Evolutionary conservation across 2,113 vertebrate genomes (phyloP).

Genomic region (Eublepharis macularius): DNA sequence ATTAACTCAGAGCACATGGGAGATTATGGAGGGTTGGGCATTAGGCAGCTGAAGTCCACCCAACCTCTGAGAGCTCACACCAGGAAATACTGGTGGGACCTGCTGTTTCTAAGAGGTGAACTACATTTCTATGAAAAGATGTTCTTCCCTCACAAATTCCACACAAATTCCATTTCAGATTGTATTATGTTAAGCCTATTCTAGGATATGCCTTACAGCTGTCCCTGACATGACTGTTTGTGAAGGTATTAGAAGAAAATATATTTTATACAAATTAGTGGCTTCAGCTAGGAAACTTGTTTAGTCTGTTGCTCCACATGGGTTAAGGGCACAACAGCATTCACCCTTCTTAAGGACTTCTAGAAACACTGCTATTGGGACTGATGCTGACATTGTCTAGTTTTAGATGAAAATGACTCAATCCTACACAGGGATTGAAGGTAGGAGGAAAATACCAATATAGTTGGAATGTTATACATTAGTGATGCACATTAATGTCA

Average conservation of each 20-base stretch:
- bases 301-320: background rate
- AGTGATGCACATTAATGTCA: too few relatives aligned
- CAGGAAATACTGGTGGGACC: background rate
- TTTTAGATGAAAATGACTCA: background rate
- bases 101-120: background rate
- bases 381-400: background rate
- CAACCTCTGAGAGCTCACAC: background rate
- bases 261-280: background rate
- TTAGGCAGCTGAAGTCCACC: background rate
- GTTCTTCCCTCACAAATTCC: background rate
- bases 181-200: background rate
- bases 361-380: background rate
- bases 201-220: background rate
- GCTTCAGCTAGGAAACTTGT: background rate
- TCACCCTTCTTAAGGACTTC: background rate
- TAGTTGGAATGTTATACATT: background rate
- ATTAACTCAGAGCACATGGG: background rate
- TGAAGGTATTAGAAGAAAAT: background rate
- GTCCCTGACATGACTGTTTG: background rate
- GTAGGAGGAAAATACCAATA: background rate
- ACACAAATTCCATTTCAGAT: background rate
- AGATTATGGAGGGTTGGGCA: background rate
- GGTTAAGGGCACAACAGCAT: background rate
- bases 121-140: background rate
- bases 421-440: background rate